Evolutionary conservation across 2,113 vertebrate genomes (phyloP).

Genomic region (Pollimyrus isidori): DNA sequence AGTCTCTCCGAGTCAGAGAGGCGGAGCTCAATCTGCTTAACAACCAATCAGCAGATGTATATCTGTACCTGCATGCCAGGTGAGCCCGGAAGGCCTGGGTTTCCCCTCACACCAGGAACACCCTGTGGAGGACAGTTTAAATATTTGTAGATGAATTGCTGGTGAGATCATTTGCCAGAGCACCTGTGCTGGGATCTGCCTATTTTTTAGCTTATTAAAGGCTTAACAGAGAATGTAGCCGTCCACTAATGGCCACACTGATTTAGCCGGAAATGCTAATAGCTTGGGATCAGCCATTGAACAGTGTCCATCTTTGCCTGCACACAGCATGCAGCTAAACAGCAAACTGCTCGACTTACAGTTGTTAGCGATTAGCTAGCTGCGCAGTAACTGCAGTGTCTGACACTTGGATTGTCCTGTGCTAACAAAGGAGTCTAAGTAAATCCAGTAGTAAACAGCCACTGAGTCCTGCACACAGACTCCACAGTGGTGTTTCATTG

Average conservation of each 20-base stretch:
- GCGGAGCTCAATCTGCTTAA: not conserved
- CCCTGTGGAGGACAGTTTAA: slow-evolving; percentile 60
- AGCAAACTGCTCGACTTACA: not conserved
- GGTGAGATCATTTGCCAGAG: not conserved
- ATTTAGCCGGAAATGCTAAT: not conserved
- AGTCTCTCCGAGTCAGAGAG: not conserved
- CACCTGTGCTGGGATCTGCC: not conserved
- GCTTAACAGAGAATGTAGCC: not conserved
- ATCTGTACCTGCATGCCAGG: slow-evolving; percentile 71
- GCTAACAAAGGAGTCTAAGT: not conserved
- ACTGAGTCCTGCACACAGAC: not conserved
- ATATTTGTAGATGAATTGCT: not conserved
- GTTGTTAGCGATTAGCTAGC: not conserved
- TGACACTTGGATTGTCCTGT: not conserved
- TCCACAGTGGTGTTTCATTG: not conserved
- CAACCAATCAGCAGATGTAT: not conserved
- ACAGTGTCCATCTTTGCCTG: not conserved
- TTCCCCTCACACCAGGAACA: slow-evolving; percentile 70
- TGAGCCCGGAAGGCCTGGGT: slow-evolving; percentile 68
- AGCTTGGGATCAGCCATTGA: not conserved
- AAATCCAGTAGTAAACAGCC: not conserved
- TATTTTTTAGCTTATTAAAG: not conserved
- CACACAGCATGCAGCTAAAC: not conserved
- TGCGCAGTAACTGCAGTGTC: not conserved
- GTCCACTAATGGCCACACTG: not conserved